Evolutionary conservation across 1,140 invertebrate genomes (phyloP).

Genomic region (Sycobia sp.): DNA sequence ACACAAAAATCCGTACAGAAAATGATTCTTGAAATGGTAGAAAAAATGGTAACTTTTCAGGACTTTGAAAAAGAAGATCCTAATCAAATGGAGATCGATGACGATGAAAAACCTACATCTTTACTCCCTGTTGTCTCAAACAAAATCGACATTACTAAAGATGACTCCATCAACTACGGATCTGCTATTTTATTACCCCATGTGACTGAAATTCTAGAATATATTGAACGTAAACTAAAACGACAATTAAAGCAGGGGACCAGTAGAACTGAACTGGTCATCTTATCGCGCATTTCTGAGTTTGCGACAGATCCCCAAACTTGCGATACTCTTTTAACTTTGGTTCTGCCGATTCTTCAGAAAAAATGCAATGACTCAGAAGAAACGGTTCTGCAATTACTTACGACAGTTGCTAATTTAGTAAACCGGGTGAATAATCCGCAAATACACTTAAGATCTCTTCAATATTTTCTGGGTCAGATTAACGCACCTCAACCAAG

Average conservation of each 20-base stretch:
- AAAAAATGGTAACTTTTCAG: conserved; percentile 75
- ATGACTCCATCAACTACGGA: conserved; percentile 70
- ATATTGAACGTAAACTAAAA: conserved; percentile 69
- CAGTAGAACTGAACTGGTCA: conserved; percentile 74
- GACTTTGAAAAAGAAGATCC: conserved; percentile 62
- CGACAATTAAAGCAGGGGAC: conserved; percentile 65
- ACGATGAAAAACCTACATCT: conserved; percentile 40
- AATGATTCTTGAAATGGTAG: conserved; percentile 77
- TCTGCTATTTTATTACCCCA: conserved; percentile 76
- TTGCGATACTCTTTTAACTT: conserved; percentile 70
- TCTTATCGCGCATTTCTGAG: conserved; percentile 79
- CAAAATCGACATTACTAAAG: conserved; percentile 22
- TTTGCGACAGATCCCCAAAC: conserved; percentile 70
- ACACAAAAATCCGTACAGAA: conserved; percentile 69
- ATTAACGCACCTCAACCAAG: conserved; percentile 66
- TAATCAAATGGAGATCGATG: conserved; percentile 50
- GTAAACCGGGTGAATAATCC: conserved; percentile 71
- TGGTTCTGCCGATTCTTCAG: conserved; percentile 77
- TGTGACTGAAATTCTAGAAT: conserved; percentile 72
- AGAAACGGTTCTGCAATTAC: conserved; percentile 67
- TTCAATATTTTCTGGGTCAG: conserved; percentile 71
- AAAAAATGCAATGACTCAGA: conserved; percentile 67
- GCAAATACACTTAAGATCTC: conserved; percentile 68
- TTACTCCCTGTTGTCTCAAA: conserved; percentile 42
- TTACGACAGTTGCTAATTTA: conserved; percentile 77